Evolutionary conservation across 1,140 invertebrate genomes (phyloP), one percentile per base, ranked within the genome.

Genomic region (Drosophila nigromelanica): DNA sequence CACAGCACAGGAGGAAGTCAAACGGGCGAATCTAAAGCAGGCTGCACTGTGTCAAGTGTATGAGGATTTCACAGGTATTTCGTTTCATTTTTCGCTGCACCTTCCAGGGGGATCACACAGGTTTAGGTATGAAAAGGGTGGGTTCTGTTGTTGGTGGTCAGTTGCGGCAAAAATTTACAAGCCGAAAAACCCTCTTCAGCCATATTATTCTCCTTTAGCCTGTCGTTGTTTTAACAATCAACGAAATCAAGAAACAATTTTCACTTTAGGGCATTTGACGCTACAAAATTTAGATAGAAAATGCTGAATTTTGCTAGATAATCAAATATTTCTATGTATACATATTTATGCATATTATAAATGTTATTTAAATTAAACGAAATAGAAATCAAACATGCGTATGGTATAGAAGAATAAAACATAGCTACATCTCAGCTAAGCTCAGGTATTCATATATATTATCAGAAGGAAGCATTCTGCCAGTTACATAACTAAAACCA

Each of bases 51-150:
- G 76, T 76, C 83, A 87, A 50, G 82, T 87, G 68, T 87, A 87
- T 62, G 83, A 87, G 78, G 82, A 89, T 68, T 87, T 76, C 24
- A 87, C 82, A 87, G 82, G 82, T 87, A 87, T 71, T 37, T 71
- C 35, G 27, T 39, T 66, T 21, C 50, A 15, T 51, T 10, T 15
- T 35, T 6, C 33, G 43, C 4, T 1, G 21, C 39, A 40, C 35
- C 10, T 10, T 35, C 33, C 37, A 30, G 30, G 48, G 48, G 48
- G n/a, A 24, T 24, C 24, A 50, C 5, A 12, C 15, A 15, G 35
- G 11, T 40, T 15, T 24, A 58, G n/a, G 15, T 30, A 33, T 11
- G 14, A 8, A 33, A 33, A 24, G 27, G 48, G 3, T 15, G 27
- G 15, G 11, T 45, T 45, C 7, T 4, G 8, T 3, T 8, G n/a